These are phyloP conservation scores for Sula dactylatra DNA, from an alignment of 2,113 vertebrate species.

Conservation along the genomic window DNA sequence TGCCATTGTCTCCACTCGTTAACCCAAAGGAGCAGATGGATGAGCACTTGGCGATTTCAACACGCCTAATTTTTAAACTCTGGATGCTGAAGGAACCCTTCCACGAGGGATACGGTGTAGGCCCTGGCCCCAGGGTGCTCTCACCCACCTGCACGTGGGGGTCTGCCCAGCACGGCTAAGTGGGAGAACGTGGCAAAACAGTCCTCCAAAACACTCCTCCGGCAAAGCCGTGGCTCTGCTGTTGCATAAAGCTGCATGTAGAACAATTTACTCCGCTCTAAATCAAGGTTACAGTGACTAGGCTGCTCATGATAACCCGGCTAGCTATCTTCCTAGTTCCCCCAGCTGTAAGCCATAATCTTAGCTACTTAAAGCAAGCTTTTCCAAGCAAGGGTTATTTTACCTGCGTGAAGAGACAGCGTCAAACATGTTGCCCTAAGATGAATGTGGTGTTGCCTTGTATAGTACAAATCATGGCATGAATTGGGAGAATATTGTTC, in stretches of 20 bases:
- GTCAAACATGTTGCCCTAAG: rapidly evolving
- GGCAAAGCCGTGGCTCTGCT: not conserved
- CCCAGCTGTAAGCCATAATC: not conserved
- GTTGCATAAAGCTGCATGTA: rapidly evolving
- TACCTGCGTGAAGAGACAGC: rapidly evolving
- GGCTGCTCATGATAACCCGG: not conserved
- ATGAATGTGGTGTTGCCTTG: not conserved
- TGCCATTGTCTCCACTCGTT: rapidly evolving
- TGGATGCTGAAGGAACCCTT: not conserved
- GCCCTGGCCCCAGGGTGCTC: not conserved
- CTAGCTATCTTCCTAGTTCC: not conserved
- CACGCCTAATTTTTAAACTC: rapidly evolving
- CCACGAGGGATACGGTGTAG: rapidly evolving
- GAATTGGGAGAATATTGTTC: not conserved
- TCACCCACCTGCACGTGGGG: too few species aligned
- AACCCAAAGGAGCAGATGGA: rapidly evolving
- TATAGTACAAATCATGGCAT: not conserved
- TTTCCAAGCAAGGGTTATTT: not conserved
- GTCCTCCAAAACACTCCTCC: rapidly evolving
- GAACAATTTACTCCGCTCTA: rapidly evolving
- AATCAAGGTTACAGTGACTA: not conserved
- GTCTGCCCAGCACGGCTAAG: not conserved
- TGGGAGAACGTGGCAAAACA: rapidly evolving
- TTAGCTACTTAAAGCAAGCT: not conserved
- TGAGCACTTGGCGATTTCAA: rapidly evolving